phyloP scores from a whole-genome alignment of 2,113 vertebrate species.

The Caranx melampygus region DNA sequence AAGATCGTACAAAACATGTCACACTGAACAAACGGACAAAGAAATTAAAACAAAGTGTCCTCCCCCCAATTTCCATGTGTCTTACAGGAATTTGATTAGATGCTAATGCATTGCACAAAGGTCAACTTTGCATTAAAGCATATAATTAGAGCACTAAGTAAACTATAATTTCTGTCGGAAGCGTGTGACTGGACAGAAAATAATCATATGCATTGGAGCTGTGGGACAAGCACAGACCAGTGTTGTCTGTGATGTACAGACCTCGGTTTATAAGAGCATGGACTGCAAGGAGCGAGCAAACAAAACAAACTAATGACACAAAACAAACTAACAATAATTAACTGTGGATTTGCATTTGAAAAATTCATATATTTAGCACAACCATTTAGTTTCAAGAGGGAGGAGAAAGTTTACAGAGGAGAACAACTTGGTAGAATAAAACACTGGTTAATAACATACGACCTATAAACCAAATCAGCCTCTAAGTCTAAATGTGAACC shows the following conservation, averaged over 20 bases:
- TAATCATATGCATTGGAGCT: constrained; percentile 3
- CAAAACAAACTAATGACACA: not conserved
- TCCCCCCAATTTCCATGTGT: not conserved
- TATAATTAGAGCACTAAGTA: not conserved
- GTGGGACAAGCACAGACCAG: not conserved
- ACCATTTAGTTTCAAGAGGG: not conserved
- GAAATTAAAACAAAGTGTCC: not conserved
- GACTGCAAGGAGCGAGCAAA: too few species aligned
- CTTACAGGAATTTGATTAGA: not conserved
- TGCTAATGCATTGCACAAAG: not conserved
- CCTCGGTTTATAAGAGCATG: not conserved
- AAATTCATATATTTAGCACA: not conserved
- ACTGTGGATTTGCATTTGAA: not conserved
- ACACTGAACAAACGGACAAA: not conserved
- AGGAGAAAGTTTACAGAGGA: not conserved
- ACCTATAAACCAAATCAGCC: not conserved
- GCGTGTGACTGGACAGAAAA: constrained; percentile 7
- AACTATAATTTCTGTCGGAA: not conserved
- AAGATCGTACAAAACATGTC: not conserved
- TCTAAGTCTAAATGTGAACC: not conserved
- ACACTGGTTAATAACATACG: not conserved
- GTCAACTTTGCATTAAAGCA: constrained; percentile 16
- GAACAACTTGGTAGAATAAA: not conserved
- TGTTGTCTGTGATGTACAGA: not conserved
- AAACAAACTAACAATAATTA: not conserved